phyloP scores from a whole-genome alignment of 2,113 vertebrate genomes.

The Eclectus roratus region DNA sequence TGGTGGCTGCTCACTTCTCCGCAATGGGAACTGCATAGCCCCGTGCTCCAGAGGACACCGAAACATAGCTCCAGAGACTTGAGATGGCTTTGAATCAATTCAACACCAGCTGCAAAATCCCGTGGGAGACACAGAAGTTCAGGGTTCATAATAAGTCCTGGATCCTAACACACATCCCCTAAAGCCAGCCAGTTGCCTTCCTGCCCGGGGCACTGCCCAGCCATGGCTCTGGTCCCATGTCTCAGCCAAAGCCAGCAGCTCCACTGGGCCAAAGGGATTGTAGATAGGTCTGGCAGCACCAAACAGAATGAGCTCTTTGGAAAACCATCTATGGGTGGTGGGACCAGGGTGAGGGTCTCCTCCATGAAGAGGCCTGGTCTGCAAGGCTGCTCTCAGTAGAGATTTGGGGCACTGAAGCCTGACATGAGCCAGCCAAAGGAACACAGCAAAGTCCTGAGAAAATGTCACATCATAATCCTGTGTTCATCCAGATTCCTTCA shows the following conservation, averaged over 20 bases:
- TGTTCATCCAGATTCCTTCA: not conserved
- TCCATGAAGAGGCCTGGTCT: not conserved
- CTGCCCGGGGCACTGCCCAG: not conserved
- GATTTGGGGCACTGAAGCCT: not conserved
- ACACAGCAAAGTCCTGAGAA: not conserved
- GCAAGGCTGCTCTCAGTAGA: not conserved
- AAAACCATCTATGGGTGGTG: not conserved
- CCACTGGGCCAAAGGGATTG: not conserved
- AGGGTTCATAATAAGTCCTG: not conserved
- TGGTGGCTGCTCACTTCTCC: not conserved
- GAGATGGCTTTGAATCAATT: not conserved
- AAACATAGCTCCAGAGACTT: not conserved
- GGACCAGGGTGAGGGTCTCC: not conserved
- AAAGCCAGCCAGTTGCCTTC: accelerated
- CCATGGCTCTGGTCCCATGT: not conserved
- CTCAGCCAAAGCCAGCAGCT: not conserved
- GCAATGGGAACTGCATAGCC: not conserved
- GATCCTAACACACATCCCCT: not conserved
- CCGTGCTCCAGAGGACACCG: accelerated
- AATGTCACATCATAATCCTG: not conserved
- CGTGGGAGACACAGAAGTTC: not conserved
- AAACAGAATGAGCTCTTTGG: not conserved
- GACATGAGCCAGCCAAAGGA: not conserved
- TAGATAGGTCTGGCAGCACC: not conserved
- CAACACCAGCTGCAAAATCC: not conserved